Percentiles rank a stretch among this genome's conserved stretches.
These are phyloP conservation scores for Scaptomyza pallida DNA, from an alignment of 1,140 invertebrate species.

Conservation along the genomic window DNA sequence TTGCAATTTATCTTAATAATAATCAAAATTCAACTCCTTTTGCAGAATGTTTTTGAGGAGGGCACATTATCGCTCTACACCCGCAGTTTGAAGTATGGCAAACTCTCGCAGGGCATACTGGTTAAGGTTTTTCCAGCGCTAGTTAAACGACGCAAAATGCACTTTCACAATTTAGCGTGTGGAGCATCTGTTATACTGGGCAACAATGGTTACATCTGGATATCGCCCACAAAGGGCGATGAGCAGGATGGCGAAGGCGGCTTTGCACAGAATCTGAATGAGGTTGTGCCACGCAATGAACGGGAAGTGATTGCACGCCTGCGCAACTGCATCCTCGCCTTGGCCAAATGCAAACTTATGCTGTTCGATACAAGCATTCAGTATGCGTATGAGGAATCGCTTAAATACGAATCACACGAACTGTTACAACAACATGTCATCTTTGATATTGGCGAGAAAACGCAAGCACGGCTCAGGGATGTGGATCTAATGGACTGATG, in stretches of 20 bases:
- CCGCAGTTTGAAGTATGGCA: conserved; percentile 98
- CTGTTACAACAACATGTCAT: conserved; percentile 92
- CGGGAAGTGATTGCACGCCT: conserved; percentile 93
- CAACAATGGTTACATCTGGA: conserved; percentile 98
- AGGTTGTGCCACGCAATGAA: conserved; percentile 88
- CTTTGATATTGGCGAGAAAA: conserved; percentile 90
- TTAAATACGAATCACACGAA: conserved; percentile 92
- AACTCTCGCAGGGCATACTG: conserved; percentile 94
- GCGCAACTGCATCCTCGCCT: conserved; percentile 94
- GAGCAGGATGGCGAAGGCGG: conserved; percentile 90
- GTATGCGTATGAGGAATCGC: conserved; percentile 95
- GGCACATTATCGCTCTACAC: conserved; percentile 97
- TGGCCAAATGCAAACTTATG: conserved; percentile 94
- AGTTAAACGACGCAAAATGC: conserved; percentile 96
- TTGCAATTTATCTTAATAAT: neutral
- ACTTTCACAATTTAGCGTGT: conserved; percentile 96
- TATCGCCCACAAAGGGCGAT: conserved; percentile 89
- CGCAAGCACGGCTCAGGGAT: conserved; percentile 87
- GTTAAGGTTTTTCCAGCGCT: conserved; percentile 96
- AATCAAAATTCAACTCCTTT: neutral
- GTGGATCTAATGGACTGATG: conserved; percentile 50
- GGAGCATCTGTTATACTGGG: conserved; percentile 97
- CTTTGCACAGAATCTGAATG: conserved; percentile 91
- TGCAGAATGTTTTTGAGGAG: conserved; percentile 94
- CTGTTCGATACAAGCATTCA: conserved; percentile 96